Evolutionary conservation across 2,888 invertebrate species (phyloP), one percentile per base, ranked within the genome.

Genomic region (Platycheirus rosarum): DNA sequence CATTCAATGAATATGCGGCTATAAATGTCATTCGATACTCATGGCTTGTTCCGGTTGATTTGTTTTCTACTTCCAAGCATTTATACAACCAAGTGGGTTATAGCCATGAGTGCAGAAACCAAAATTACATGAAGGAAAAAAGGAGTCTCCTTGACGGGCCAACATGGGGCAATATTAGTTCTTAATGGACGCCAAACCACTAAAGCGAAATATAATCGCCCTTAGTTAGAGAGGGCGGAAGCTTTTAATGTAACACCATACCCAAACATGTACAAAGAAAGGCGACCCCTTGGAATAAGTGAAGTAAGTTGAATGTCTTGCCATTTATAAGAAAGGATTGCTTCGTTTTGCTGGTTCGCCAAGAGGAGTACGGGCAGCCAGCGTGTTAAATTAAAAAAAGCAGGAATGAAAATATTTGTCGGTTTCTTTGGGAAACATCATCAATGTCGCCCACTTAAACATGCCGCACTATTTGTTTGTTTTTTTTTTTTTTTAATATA

Each of bases 131-230:
- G 29, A 8, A 26, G 11, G 9, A 13, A 53, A 16, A 14, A 35
- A 62, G 44, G 55, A 9, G 23, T 16, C 77, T 65, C 51, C 55
- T 68, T 55, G 69, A 63, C 68, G 40, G 57, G 63, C 53, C 29
- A 42, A 60, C 57, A 48, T 75, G 68, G 62, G 57, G 74, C 53
- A 49, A 66, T 65, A 76, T 75, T 76, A 80, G 80, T 62, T 48
- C 63, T 68, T 82, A 82, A 77, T 82, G 82, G 82, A 82, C 82
- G 77, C 60, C 76, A 71, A 71, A 66, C 80, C 66, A 71, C 76
- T 71, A 66, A 71, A 66, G 62, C 63, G 82, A 82, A 80, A 80
- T 80, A 76, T 76, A 80, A 82, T 77, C 66, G 76, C 66, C 44
- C 70, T 51, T 46, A n/a, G 14, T 51, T 46, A n/a, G n/a, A 62